Evolutionary conservation across 2,797 vertebrate genomes (phyloP).

Genomic region (Sebastes oblongus): DNA sequence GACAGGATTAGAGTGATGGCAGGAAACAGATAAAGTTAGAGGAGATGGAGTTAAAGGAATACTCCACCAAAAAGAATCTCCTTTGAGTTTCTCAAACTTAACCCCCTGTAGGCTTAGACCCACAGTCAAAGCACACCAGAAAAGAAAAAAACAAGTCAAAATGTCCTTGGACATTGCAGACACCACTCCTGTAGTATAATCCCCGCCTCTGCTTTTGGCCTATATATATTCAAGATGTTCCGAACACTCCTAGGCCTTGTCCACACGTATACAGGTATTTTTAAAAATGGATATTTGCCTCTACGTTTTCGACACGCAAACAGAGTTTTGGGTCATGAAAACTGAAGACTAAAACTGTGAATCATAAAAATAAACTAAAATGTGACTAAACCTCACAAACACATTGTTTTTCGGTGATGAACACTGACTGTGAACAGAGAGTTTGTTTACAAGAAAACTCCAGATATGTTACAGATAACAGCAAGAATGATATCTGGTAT

Average conservation of each 20-base stretch:
- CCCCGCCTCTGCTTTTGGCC: neutral
- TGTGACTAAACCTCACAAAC: too few relatives aligned
- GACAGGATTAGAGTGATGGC: slow-evolving; percentile 7
- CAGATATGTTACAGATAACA: neutral
- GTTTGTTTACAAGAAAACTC: too few relatives aligned
- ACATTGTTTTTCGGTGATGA: too few relatives aligned
- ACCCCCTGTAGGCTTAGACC: neutral
- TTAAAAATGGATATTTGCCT: too few relatives aligned
- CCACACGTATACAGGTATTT: neutral
- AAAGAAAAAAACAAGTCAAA: neutral
- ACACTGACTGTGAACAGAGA: too few relatives aligned
- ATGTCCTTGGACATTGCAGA: neutral
- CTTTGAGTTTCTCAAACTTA: neutral
- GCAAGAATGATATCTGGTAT: neutral
- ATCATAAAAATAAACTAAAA: too few relatives aligned
- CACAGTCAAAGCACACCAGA: neutral
- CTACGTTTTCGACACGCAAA: too few relatives aligned
- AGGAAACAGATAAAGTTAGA: neutral
- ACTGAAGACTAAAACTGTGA: too few relatives aligned
- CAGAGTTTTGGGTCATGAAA: too few relatives aligned
- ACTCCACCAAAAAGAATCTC: neutral
- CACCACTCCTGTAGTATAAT: neutral
- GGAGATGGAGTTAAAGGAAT: neutral
- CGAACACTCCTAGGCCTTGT: neutral
- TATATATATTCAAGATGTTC: neutral